Evolutionary conservation across 2,888 invertebrate genomes (phyloP).

Genomic region (Leucoma salicis): DNA sequence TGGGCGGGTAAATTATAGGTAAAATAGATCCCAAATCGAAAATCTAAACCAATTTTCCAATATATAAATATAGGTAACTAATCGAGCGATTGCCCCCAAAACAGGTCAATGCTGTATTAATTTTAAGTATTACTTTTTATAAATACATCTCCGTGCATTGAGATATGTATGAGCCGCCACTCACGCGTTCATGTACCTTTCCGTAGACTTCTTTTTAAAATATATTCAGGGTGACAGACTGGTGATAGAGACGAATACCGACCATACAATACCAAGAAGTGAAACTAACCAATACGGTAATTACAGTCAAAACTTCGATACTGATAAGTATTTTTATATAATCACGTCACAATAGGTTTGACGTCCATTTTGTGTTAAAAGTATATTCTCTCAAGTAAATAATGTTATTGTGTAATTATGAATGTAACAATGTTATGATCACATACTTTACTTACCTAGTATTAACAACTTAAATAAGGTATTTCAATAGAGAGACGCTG

Average conservation of each 20-base stretch:
- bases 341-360: constrained; percentile 73
- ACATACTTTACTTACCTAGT: constrained; percentile 45
- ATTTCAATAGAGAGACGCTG: constrained; percentile 30
- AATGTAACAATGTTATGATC: constrained; percentile 1
- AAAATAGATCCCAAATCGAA: constrained; percentile 29
- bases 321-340: constrained; percentile 62
- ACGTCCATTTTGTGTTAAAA: constrained; percentile 78
- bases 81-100: constrained; percentile 59
- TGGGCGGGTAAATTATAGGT: constrained; percentile 19
- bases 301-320: no score
- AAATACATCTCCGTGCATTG: constrained; percentile 20
- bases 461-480: constrained; percentile 31
- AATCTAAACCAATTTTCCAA: constrained; percentile 13
- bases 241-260: no score
- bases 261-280: no score
- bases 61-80: constrained; percentile 11
- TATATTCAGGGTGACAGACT: no score
- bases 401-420: constrained; percentile 12
- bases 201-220: no score
- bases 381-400: constrained; percentile 41
- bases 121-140: constrained; percentile 12
- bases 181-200: constrained; percentile 38
- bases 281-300: not conserved
- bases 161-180: constrained; percentile 29
- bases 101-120: constrained; percentile 45